These are phyloP conservation scores for Berghia stephanieae DNA, from an alignment of 1,140 invertebrate genomes.

Conservation along the genomic window DNA sequence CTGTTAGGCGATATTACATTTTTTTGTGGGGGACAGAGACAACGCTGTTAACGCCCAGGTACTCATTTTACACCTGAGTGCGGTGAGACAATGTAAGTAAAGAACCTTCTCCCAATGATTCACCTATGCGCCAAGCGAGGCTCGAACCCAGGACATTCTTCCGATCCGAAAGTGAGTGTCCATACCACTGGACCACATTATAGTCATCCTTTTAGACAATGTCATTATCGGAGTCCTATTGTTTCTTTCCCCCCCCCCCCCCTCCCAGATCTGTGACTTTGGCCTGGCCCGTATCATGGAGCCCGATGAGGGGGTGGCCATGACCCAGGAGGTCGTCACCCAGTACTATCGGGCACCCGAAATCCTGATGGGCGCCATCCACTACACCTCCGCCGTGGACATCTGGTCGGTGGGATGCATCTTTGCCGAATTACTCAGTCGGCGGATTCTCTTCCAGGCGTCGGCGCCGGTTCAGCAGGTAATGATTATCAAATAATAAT, in stretches of 20 bases:
- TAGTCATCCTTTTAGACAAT: background rate
- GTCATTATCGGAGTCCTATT: background rate
- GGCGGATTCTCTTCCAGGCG: conserved; percentile 96
- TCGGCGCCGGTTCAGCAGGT: conserved; percentile 94
- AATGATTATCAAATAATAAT: no score
- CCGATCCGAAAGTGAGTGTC: no score
- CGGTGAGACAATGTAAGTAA: no score
- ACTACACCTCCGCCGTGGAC: conserved; percentile 83
- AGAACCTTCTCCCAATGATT: no score
- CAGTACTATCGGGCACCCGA: conserved; percentile 90
- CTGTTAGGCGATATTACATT: no score
- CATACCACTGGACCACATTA: no score
- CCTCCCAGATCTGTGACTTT: conserved; percentile 94
- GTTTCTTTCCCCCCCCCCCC: background rate
- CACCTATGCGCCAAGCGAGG: no score
- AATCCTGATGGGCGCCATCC: conserved; percentile 69
- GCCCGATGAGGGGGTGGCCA: conserved; percentile 86
- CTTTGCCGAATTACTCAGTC: conserved; percentile 93
- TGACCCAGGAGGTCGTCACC: conserved; percentile 93
- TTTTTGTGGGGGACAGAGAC: no score
- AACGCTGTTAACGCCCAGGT: no score
- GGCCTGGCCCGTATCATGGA: conserved; percentile 94
- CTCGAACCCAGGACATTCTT: no score
- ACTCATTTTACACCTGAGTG: no score
- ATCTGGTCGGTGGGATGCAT: conserved; percentile 99